Percentiles rank a stretch among this genome's conserved stretches.
phyloP scores from a whole-genome alignment of 2,797 vertebrate genomes.

The Vespertilio murinus region DNA sequence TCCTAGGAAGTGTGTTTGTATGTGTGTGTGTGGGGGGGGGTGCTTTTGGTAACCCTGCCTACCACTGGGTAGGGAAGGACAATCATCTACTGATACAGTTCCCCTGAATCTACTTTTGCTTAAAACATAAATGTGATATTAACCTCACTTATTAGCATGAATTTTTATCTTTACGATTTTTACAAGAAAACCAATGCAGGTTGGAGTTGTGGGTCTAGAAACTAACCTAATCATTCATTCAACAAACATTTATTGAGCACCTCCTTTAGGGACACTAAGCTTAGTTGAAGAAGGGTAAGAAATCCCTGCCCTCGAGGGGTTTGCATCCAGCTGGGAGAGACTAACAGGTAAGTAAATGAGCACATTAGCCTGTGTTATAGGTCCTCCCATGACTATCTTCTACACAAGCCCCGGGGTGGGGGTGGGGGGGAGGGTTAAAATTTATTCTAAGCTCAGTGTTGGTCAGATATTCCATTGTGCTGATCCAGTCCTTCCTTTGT shows the following conservation, averaged over 20 bases:
- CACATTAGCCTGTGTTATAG: neutral
- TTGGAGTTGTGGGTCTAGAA: slow-evolving; percentile 11
- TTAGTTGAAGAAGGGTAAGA: neutral
- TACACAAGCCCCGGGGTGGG: neutral
- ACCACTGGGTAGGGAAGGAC: neutral
- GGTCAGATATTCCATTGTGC: neutral
- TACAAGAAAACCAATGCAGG: neutral
- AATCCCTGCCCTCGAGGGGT: neutral
- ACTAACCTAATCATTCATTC: slow-evolving; percentile 44
- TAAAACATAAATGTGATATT: neutral
- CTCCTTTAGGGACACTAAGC: neutral
- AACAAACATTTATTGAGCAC: slow-evolving; percentile 61
- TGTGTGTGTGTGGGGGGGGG: neutral
- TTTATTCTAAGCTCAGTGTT: neutral
- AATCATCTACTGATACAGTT: neutral
- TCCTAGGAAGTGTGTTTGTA: neutral
- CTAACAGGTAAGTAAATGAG: neutral
- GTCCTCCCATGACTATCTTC: neutral
- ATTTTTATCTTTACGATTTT: slow-evolving; percentile 35
- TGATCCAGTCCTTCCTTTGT: neutral
- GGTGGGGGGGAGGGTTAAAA: neutral
- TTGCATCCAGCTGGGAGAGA: neutral
- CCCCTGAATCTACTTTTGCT: neutral
- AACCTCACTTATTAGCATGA: neutral
- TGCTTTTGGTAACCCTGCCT: neutral